Evolutionary conservation across 2,797 vertebrate species (phyloP).

Genomic region (Phylloscopus collybita): DNA sequence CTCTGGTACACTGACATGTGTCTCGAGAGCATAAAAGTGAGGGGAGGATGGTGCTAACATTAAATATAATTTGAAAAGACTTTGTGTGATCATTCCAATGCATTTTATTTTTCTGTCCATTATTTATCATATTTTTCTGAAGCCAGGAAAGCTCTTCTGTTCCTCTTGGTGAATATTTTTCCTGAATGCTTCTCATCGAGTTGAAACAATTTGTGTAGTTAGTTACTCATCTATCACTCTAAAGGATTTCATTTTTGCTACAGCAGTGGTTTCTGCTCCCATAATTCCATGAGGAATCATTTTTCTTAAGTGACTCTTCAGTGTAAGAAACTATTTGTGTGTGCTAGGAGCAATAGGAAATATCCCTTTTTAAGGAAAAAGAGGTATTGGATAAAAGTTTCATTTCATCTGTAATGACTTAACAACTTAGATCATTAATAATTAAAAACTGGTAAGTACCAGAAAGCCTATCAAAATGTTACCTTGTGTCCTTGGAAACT

Average conservation of each 20-base stretch:
- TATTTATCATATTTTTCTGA: neutral
- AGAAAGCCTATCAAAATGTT: neutral
- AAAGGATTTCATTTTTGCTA: neutral
- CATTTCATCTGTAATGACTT: neutral
- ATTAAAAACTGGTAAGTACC: neutral
- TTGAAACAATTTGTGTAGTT: neutral
- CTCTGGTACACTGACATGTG: neutral
- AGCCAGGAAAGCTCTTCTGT: neutral
- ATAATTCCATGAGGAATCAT: neutral
- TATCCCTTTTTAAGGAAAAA: neutral
- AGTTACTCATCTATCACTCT: neutral
- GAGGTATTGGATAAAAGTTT: neutral
- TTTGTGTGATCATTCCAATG: neutral
- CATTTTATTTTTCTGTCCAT: neutral
- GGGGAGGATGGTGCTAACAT: neutral
- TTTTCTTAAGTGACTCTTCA: neutral
- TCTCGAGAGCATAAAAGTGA: neutral
- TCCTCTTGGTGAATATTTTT: conserved; percentile 26
- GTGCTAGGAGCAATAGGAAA: neutral
- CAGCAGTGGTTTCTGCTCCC: neutral
- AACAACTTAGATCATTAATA: neutral
- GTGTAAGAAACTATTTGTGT: neutral
- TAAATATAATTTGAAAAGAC: neutral
- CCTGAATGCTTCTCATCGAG: neutral
- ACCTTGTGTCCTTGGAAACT: neutral